Evolutionary conservation across 2,797 vertebrate genomes (phyloP).

Genomic region (Uromys caudimaculatus): DNA sequence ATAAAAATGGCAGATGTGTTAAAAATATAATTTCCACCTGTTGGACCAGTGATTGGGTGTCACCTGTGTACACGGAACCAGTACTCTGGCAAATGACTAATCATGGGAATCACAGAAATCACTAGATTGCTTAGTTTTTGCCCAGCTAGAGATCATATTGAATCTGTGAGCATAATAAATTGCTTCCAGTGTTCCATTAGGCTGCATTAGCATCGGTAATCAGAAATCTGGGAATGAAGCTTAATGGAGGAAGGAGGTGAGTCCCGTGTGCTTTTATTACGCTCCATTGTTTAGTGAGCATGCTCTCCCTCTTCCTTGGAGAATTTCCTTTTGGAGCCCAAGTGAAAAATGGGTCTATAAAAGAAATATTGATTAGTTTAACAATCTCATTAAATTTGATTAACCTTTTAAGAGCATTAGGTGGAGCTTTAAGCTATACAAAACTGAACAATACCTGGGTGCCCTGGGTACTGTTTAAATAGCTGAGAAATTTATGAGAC

Average conservation of each 20-base stretch:
- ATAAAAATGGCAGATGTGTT: background rate
- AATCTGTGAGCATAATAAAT: conserved; percentile 72
- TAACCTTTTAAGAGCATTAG: conserved; percentile 81
- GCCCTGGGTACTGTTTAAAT: conserved; percentile 60
- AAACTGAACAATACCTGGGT: conserved; percentile 73
- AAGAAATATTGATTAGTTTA: conserved; percentile 83
- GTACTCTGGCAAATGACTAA: background rate
- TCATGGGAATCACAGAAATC: conserved; percentile 35
- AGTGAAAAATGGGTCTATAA: conserved; percentile 81
- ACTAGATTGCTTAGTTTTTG: conserved; percentile 22
- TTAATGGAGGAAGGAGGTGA: conserved; percentile 77
- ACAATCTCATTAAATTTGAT: conserved; percentile 82
- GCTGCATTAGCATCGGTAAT: conserved; percentile 75
- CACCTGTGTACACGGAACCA: background rate
- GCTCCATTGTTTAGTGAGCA: conserved; percentile 72
- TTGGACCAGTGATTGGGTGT: background rate
- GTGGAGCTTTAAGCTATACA: conserved; percentile 63
- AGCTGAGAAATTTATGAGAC: conserved; percentile 41
- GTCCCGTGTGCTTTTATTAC: conserved; percentile 66
- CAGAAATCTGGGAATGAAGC: conserved; percentile 71
- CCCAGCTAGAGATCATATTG: conserved; percentile 65
- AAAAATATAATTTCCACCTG: background rate
- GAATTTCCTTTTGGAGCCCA: conserved; percentile 70
- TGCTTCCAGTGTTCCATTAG: conserved; percentile 61
- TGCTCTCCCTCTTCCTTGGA: conserved; percentile 61